phyloP scores from a whole-genome alignment of 1,140 invertebrate species.

The Leptopilina clavipes region DNA sequence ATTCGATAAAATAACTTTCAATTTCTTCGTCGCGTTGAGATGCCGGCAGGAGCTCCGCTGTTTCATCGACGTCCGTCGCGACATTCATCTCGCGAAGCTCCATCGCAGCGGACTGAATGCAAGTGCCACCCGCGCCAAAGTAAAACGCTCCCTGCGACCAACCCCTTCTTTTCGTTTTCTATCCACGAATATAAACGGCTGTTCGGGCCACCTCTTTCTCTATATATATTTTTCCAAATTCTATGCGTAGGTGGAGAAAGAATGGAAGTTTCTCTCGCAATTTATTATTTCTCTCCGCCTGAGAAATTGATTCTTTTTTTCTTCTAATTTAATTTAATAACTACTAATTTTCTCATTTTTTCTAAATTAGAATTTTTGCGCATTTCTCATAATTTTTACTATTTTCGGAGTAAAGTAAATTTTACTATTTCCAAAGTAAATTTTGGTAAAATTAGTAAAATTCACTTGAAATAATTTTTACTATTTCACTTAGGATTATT shows the following conservation, averaged over 20 bases:
- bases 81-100: constrained; percentile 66
- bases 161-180: background rate
- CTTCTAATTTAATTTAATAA: too few species aligned
- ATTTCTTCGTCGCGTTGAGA: constrained; percentile 57
- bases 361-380: too few species aligned
- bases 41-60: constrained; percentile 61
- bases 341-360: too few species aligned
- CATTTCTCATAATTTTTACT: too few species aligned
- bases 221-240: too few species aligned
- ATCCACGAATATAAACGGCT: constrained; percentile 2
- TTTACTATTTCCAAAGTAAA: too few species aligned
- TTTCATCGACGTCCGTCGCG: constrained; percentile 63
- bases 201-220: background rate
- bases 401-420: too few species aligned
- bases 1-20: constrained; percentile 68
- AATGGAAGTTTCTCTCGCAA: background rate
- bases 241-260: too few species aligned
- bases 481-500: too few species aligned
- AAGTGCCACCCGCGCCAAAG: constrained; percentile 4
- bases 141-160: constrained; percentile 5
- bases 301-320: background rate
- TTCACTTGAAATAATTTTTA: too few species aligned
- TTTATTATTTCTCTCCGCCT: background rate
- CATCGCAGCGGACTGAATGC: constrained; percentile 57
- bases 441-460: too few species aligned